Conservation (phyloP, 2,888 invertebrate genomes). For the Crossocerus cetratus region DNA sequence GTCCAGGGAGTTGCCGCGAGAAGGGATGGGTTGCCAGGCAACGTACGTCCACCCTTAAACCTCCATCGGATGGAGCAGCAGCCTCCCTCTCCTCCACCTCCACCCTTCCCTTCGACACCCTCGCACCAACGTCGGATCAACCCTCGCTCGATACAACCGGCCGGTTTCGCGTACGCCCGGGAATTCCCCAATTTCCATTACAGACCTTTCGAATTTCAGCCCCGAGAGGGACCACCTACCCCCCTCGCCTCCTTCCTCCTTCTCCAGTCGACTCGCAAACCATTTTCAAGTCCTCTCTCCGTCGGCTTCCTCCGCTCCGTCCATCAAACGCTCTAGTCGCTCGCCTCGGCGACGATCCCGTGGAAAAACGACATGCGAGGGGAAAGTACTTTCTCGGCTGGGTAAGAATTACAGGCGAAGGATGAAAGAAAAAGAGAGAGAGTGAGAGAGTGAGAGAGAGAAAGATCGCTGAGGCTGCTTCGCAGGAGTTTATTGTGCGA, state of each 20-base stretch:
- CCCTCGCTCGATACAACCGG: constrained; percentile 70
- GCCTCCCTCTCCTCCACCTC: constrained; percentile 45
- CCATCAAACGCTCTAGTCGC: too few relatives aligned
- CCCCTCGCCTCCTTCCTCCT: not conserved
- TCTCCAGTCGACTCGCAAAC: not conserved
- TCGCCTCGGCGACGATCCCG: too few relatives aligned
- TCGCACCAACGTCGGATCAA: constrained; percentile 41
- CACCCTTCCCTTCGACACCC: constrained; percentile 38
- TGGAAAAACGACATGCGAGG: too few relatives aligned
- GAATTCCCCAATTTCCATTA: constrained; percentile 74
- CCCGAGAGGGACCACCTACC: constrained; percentile 30
- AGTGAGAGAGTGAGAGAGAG: too few relatives aligned
- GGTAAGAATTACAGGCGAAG: too few relatives aligned
- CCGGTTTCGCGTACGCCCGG: constrained; percentile 68
- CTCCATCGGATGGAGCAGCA: constrained; percentile 29
- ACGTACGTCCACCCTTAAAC: constrained; percentile 75
- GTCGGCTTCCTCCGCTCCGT: not conserved
- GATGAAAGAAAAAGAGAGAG: too few relatives aligned
- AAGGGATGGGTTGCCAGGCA: constrained; percentile 73
- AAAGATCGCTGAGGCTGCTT: too few relatives aligned
- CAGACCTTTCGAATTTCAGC: constrained; percentile 63
- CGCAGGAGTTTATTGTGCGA: too few relatives aligned
- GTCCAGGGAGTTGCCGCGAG: constrained; percentile 63
- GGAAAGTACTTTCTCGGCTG: too few relatives aligned
- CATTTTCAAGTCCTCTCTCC: not conserved